Evolutionary conservation across 2,888 invertebrate species (phyloP), one percentile per base, ranked within the genome.

Genomic region (Elysia crispata): DNA sequence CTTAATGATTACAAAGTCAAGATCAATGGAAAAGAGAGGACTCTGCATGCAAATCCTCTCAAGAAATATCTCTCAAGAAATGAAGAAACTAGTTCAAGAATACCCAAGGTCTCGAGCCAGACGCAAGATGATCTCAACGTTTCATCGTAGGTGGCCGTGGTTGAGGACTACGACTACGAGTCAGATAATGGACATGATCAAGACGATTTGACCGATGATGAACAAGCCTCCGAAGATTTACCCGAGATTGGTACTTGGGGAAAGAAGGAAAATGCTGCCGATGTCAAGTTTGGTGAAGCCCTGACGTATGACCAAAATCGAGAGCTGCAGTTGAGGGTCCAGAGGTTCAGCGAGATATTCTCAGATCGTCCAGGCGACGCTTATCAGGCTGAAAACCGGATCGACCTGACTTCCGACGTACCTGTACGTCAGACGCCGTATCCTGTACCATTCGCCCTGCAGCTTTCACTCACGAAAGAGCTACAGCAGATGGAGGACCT

Each of bases 1-100:
- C 23, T 72, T 8, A 60, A 66, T 18, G 83, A 85, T 66, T 83
- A 83, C 72, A 67, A 31, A 18, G 49, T 85, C 1, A 41, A 82
- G 6, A 76, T 85, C 8, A 57, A 78, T 57, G 77, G 66, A 0
- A 83, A 83, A 62, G 67, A 69, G 31, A 77, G 54, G 69, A 49
- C 64, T 33, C 28, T 66, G 20, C 76, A 76, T 30, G 67, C 28
- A 25, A 66, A 76, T n/a, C 49, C 41, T 6, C 76, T 76, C 15
- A 67, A 66, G 50, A 66, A 66, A n/a, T n/a, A 49, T 76, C 64
- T 30, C 25, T 50, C 20, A 25, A 25, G n/a, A 23, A 25, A 60
- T 13, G 60, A 60, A 8, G n/a, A 60, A 60, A 23, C n/a, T 23
- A 23, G 60, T n/a, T 60, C n/a, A 60, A 23, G 5, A 25, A 13